phyloP scores from a whole-genome alignment of 2,888 invertebrate species.

The Gortyna flavago region DNA sequence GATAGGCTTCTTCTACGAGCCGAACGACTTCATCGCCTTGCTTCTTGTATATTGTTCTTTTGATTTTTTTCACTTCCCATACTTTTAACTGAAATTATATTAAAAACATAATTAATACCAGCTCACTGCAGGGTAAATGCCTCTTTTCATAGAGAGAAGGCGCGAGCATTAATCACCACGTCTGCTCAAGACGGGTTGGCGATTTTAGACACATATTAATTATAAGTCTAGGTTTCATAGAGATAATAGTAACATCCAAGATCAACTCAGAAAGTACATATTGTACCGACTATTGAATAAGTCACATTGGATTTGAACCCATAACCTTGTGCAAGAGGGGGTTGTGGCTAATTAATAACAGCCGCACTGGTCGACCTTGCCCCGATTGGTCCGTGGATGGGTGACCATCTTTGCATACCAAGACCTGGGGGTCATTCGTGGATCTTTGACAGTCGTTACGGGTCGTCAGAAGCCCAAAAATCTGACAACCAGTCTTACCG shows the following conservation, averaged over 20 bases:
- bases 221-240: not conserved
- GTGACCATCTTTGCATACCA: too few relatives aligned
- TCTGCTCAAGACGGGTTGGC: not conserved
- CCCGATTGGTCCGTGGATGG: too few relatives aligned
- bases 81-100: constrained; percentile 36
- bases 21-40: constrained; percentile 25
- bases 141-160: not conserved
- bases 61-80: constrained; percentile 23
- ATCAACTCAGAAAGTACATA: not conserved
- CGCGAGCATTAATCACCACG: not conserved
- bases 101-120: not conserved
- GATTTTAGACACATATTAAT: not conserved
- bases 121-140: too few relatives aligned
- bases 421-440: too few relatives aligned
- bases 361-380: too few relatives aligned
- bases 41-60: constrained; percentile 17
- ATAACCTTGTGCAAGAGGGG: not conserved
- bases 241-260: not conserved
- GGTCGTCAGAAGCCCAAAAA: too few relatives aligned
- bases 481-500: too few relatives aligned
- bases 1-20: constrained; percentile 27
- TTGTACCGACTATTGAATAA: not conserved
- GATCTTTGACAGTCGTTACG: too few relatives aligned
- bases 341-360: too few relatives aligned
- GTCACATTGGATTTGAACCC: not conserved